Base-by-base conservation (phyloP, 2,113 vertebrate species). In the Pterocles orientalis region DNA sequence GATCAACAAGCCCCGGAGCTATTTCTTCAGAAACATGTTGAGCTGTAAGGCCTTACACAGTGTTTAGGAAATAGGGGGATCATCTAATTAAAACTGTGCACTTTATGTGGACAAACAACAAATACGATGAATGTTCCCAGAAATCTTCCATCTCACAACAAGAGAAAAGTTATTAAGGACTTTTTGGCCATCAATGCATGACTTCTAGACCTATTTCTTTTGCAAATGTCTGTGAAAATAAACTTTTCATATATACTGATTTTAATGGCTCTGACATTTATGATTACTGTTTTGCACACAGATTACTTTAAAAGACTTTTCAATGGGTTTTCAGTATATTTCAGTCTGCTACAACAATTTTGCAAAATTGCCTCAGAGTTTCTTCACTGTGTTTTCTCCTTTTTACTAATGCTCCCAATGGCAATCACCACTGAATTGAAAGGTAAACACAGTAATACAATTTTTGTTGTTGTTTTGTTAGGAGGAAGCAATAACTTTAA, bases 251-350 rank as follows among this genome's bases (percentile, higher is more conserved):
- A 34, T 56, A 50, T 86, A n/a, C 41, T 93, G 56, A 53, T 85
- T 95, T 90, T 84, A 94, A 92, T 20, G 47, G 43, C 93, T 89
- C 5, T 18, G 34, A 82, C 12, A 86, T 73, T 90, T 91, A 60
- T 72, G 33, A 89, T 82, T 45, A 78, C n/a, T 72, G 20, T 51
- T 95, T 95, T 95, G 41, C 56, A 96, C 33, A 94, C 7, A 86
- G 71, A 91, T 88, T 86, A 93, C 19, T 90, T 90, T 47, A 78
- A 95, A 95, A 95, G 31, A 75, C 31, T 94, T 94, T 87, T 92
- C 60, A 86, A 85, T 58, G 51, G 29, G 36, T 70, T 81, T 86
- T 23, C 28, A 81, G 54, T 28, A 17, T 58, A 66, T 50, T 92
- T 94, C 75, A 41, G 54, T 93, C 89, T 95, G 70, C 36, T 43